These are phyloP conservation scores for Parnassius smintheus DNA, from an alignment of 2,888 invertebrate species.

Conservation along the genomic window DNA sequence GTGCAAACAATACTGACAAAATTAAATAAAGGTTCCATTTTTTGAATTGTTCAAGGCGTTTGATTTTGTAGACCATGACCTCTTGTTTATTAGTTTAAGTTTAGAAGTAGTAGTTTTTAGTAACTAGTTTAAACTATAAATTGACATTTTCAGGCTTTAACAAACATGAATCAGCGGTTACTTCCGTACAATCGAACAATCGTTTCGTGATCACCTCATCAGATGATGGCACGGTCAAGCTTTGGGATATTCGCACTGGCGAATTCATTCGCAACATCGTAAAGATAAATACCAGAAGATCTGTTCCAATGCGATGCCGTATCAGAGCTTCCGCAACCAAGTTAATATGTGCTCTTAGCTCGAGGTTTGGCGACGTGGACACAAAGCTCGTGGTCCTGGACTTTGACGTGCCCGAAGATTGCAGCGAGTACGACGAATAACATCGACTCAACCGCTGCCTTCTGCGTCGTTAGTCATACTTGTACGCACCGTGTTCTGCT, in stretches of 20 bases:
- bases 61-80: no score
- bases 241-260: constrained; percentile 98
- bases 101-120: no score
- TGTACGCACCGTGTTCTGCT: constrained; percentile 73
- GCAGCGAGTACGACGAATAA: constrained; percentile 81
- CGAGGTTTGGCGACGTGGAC: constrained; percentile 99
- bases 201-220: constrained; percentile 99
- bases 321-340: constrained; percentile 97
- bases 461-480: constrained; percentile 67
- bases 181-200: constrained; percentile 97
- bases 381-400: constrained; percentile 98
- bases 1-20: no score
- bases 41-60: no score
- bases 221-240: constrained; percentile 99
- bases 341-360: constrained; percentile 98
- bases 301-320: constrained; percentile 99
- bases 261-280: constrained; percentile 98
- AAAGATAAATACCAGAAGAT: constrained; percentile 95
- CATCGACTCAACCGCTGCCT: constrained; percentile 74
- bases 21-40: no score
- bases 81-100: no score
- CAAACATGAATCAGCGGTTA: constrained; percentile 99
- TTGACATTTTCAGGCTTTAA: constrained; percentile 86
- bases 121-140: neutral
- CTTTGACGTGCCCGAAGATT: constrained; percentile 92